Evolutionary conservation across 2,888 invertebrate genomes (phyloP).

Genomic region (Kryphioiulus occultus): DNA sequence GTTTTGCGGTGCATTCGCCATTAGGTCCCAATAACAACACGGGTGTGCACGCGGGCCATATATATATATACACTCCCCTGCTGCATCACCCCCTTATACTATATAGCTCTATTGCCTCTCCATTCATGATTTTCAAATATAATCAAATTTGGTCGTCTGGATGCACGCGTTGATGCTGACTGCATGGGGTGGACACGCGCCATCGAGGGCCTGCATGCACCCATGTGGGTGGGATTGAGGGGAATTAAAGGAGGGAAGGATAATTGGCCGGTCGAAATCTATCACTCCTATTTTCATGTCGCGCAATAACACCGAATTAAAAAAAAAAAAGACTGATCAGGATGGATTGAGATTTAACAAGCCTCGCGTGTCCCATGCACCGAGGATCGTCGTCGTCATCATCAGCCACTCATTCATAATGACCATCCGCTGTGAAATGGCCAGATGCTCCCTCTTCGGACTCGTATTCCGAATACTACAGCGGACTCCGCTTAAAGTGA

Average conservation of each 20-base stretch:
- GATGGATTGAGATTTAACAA: conserved; percentile 7
- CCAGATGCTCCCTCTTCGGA: not conserved
- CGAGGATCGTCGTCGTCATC: not conserved
- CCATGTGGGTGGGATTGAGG: not conserved
- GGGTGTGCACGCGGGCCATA: not conserved
- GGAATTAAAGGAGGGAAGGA: not conserved
- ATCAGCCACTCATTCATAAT: not conserved
- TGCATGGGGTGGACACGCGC: no score
- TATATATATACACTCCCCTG: not conserved
- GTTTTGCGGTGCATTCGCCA: not conserved
- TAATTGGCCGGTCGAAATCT: conserved; percentile 6
- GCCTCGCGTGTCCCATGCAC: not conserved
- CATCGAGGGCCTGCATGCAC: no score
- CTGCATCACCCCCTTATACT: not conserved
- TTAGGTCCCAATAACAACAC: conserved; percentile 23
- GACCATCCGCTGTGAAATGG: conserved; percentile 1
- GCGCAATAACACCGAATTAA: not conserved
- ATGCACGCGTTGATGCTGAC: not conserved
- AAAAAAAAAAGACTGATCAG: not conserved
- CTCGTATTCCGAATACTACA: no score
- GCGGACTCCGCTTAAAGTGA: no score
- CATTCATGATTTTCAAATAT: not conserved
- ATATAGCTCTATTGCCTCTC: no score
- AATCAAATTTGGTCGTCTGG: not conserved
- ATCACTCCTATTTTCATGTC: not conserved